Evolutionary conservation across 1,140 invertebrate species (phyloP).

Genomic region (Colletes gigas): DNA sequence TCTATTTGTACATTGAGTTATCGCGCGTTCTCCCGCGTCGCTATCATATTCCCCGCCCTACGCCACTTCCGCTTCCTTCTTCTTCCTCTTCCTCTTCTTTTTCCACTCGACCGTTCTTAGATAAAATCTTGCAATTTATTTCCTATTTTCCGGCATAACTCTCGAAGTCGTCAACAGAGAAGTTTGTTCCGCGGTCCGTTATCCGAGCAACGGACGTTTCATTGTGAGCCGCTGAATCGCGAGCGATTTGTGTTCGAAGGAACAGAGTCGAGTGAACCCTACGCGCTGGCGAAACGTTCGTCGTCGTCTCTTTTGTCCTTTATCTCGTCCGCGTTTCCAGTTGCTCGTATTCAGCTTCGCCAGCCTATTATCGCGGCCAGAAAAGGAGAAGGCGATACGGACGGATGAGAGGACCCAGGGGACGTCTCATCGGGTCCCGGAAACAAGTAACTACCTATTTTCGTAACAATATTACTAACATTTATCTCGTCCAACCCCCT

Average conservation of each 20-base stretch:
- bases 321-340: background rate
- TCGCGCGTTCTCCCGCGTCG: conserved; percentile 5
- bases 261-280: background rate
- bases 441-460: conserved; percentile 57
- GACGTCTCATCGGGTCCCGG: conserved; percentile 2
- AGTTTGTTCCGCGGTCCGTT: background rate
- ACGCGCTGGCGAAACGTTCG: background rate
- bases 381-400: no score
- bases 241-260: background rate
- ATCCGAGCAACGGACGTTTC: background rate
- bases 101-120: background rate
- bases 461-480: conserved; percentile 58
- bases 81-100: background rate
- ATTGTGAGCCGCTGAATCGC: conserved; percentile 14
- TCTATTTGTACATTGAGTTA: conserved; percentile 14
- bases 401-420: background rate
- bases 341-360: background rate
- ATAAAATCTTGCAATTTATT: conserved; percentile 19
- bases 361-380: background rate
- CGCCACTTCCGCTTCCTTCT: background rate
- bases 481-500: conserved; percentile 48
- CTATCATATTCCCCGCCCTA: background rate
- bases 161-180: conserved; percentile 12
- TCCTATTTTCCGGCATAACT: conserved; percentile 16
- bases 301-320: background rate